Base-by-base conservation (phyloP, 2,113 vertebrate species). In the Neogobius melanostomus region DNA sequence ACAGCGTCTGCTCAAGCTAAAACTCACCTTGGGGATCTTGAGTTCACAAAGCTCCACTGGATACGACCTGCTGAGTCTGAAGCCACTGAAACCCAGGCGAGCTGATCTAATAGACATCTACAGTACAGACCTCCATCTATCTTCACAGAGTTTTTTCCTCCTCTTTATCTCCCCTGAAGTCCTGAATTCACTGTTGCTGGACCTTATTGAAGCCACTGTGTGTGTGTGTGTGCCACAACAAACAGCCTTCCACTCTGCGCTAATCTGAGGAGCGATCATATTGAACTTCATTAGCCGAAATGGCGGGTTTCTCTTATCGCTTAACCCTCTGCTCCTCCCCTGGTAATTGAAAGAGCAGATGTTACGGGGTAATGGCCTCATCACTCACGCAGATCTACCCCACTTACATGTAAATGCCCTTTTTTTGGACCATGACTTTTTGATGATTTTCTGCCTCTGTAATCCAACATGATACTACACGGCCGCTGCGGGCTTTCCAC, bases 261-360 rank as follows among this genome's bases (percentile, higher is more conserved):
- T 60, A 72, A 88, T 86, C 68, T 42, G 72, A 75, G 21, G 48
- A 14, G 69, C 46, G 56, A 83, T 88, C 78, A 68, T 76, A 85
- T 79, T 76, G 69, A 80, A 87, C 71, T 78, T 71, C 73, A 87
- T 86, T 83, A 77, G 79, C 69, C 62, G 78, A 80, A 87, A n/a
- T 71, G 63, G 61, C 72, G 74, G 56, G 80, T 60, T 79, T 77
- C 75, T 49, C 68, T 85, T 86, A 84, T 89, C 84, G 85, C 36
- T 82, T 87, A 81, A 85, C 83, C 82, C 68, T 49, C 70, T 65
- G 43, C 68, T 56, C 56, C 68, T 68, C 68, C 52, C 60, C 57
- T 71, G 74, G 74, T 88, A 84, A 90, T 82, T 88, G 83, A 82
- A 82, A 82, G 82, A 81, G 86, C 83, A 87, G 85, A 77, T 87